Conservation (phyloP, 2,113 vertebrate genomes). For the Pseudopodoces humilis region DNA sequence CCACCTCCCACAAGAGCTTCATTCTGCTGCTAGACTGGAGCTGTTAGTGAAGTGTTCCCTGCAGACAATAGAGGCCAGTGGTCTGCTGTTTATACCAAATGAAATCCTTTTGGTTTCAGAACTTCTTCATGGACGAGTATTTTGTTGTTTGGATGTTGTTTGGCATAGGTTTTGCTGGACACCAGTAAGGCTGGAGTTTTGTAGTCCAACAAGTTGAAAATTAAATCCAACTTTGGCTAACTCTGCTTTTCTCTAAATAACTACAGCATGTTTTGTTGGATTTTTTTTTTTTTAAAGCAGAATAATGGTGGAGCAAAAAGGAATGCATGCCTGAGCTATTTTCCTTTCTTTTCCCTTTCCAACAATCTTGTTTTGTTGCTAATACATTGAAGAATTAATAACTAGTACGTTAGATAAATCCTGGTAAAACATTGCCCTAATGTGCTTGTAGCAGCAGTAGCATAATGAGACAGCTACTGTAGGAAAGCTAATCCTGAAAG, state of each 20-base stretch:
- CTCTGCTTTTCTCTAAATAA: slow-evolving; percentile 5
- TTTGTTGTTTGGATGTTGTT: background rate
- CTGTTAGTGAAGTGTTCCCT: background rate
- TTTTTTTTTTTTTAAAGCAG: background rate
- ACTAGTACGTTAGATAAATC: background rate
- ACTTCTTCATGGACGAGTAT: background rate
- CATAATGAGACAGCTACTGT: background rate
- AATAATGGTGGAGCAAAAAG: background rate
- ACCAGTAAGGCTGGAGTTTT: background rate
- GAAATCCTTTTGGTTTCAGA: background rate
- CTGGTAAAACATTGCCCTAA: background rate
- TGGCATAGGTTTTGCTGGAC: slow-evolving; percentile 3
- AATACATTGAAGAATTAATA: background rate
- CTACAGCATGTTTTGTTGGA: background rate
- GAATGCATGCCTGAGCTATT: background rate
- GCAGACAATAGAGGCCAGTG: slow-evolving; percentile 22
- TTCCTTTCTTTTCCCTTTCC: background rate
- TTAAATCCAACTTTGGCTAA: background rate
- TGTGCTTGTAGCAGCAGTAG: background rate
- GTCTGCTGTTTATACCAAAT: background rate
- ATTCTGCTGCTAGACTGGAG: slow-evolving; percentile 22
- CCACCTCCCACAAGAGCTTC: slow-evolving; percentile 49
- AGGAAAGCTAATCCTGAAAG: background rate
- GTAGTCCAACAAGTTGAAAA: background rate
- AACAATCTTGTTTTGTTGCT: background rate